phyloP scores from a whole-genome alignment of 2,888 invertebrate species.

The Trichopria drosophilae region DNA sequence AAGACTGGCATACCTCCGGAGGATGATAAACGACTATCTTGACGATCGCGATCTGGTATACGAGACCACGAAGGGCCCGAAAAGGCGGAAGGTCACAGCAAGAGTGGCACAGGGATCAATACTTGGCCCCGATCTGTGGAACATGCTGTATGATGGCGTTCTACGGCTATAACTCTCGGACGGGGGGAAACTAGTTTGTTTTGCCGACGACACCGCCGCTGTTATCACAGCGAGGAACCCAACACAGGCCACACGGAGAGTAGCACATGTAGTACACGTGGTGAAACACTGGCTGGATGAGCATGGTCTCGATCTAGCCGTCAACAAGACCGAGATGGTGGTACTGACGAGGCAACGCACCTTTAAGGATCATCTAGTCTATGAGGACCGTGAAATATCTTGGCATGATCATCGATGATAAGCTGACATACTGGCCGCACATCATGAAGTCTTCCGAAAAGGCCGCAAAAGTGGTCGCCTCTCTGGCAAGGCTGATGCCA shows the following conservation, averaged over 20 bases:
- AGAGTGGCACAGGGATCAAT: too few species aligned
- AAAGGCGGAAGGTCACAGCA: conserved; percentile 1
- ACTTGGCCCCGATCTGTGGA: too few species aligned
- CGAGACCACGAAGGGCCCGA: conserved; percentile 7
- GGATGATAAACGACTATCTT: conserved; percentile 28
- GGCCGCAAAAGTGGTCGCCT: not conserved
- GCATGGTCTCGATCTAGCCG: too few species aligned
- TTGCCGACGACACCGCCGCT: too few species aligned
- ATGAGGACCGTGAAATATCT: conserved; percentile 4
- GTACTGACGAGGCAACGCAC: conserved; percentile 26
- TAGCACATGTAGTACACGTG: too few species aligned
- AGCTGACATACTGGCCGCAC: not conserved
- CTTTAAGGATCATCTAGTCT: too few species aligned
- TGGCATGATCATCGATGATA: not conserved
- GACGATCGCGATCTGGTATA: conserved; percentile 23
- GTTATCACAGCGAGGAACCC: too few species aligned
- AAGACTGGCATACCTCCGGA: conserved; percentile 25
- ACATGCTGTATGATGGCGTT: too few species aligned
- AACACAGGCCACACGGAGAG: conserved; percentile 6
- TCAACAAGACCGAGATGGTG: conserved; percentile 30
- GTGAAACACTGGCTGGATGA: too few species aligned
- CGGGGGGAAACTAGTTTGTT: too few species aligned
- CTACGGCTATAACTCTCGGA: too few species aligned
- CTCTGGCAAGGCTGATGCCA: not conserved
- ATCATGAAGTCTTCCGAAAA: not conserved